Percentiles rank a stretch among this genome's conserved stretches.
Conservation (phyloP, 2,113 vertebrate species). For the Dromas ardeola region DNA sequence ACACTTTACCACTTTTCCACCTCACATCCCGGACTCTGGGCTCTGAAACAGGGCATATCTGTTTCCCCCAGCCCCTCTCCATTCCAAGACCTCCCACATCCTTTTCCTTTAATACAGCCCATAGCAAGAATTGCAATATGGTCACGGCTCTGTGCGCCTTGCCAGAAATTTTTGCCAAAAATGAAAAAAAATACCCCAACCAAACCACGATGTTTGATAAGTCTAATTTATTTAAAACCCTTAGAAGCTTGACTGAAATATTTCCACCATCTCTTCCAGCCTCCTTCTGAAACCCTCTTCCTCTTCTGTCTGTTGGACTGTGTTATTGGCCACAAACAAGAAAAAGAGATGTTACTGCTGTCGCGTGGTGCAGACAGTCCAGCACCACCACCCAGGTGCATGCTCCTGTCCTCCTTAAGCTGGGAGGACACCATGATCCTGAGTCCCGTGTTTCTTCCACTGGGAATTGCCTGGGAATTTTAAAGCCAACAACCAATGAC, state of each 20-base stretch:
- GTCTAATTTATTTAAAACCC: constrained; percentile 23
- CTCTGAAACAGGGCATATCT: not conserved
- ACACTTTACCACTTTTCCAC: not conserved
- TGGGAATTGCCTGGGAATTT: not conserved
- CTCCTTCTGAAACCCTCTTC: not conserved
- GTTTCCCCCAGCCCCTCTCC: not conserved
- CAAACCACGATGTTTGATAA: constrained; percentile 36
- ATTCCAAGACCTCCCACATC: constrained; percentile 55
- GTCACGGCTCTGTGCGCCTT: not conserved
- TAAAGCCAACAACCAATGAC: not conserved
- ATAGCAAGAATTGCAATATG: not conserved
- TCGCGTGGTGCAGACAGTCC: not conserved
- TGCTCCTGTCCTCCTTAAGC: not conserved
- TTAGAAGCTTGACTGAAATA: constrained; percentile 26
- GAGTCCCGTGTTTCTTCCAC: not conserved
- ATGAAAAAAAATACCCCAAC: not conserved
- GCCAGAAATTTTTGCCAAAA: constrained; percentile 55
- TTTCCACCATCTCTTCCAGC: constrained; percentile 36
- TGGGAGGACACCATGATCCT: not conserved
- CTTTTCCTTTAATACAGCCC: constrained; percentile 5
- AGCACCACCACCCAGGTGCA: not conserved
- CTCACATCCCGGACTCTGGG: not conserved
- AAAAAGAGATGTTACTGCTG: not conserved
- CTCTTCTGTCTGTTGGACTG: not conserved
- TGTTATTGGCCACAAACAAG: not conserved